Evolutionary conservation across 2,113 vertebrate species (phyloP).

Genomic region (Ameiurus melas): DNA sequence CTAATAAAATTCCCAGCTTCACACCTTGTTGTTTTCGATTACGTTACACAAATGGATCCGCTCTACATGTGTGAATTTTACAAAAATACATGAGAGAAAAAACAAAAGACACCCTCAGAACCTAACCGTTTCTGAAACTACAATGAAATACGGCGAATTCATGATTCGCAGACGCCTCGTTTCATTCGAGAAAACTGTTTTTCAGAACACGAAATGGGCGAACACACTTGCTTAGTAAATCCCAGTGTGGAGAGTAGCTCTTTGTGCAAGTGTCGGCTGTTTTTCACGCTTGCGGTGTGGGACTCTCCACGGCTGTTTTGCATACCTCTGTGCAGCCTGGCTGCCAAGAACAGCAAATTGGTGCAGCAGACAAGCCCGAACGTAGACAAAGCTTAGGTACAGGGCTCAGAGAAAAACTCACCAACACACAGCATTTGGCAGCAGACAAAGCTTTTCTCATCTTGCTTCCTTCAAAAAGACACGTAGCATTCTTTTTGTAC

Average conservation of each 20-base stretch:
- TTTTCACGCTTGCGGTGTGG: slow-evolving; percentile 48
- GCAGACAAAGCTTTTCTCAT: slow-evolving; percentile 16
- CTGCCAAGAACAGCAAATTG: slow-evolving; percentile 56
- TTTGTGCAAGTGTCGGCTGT: slow-evolving; percentile 47
- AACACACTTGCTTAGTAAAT: slow-evolving; percentile 38
- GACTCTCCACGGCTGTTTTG: slow-evolving; percentile 51
- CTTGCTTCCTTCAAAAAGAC: slow-evolving; percentile 18
- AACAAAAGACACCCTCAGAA: background rate
- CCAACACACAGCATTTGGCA: slow-evolving; percentile 25
- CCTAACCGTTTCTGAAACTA: background rate
- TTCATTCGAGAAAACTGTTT: background rate
- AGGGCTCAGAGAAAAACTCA: slow-evolving; percentile 25
- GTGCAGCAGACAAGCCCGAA: slow-evolving; percentile 54
- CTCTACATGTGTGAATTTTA: background rate
- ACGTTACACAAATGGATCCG: background rate
- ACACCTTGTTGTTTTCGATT: background rate
- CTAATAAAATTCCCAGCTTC: background rate
- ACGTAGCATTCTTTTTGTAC: background rate
- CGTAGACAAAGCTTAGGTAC: slow-evolving; percentile 45
- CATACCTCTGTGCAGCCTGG: slow-evolving; percentile 46
- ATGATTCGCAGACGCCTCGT: slow-evolving; percentile 3
- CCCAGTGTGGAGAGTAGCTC: slow-evolving; percentile 44
- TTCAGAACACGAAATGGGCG: background rate
- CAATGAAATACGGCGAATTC: background rate
- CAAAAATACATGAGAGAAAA: background rate